phyloP scores from a whole-genome alignment of 2,113 vertebrate genomes.

The Taxidea taxus region DNA sequence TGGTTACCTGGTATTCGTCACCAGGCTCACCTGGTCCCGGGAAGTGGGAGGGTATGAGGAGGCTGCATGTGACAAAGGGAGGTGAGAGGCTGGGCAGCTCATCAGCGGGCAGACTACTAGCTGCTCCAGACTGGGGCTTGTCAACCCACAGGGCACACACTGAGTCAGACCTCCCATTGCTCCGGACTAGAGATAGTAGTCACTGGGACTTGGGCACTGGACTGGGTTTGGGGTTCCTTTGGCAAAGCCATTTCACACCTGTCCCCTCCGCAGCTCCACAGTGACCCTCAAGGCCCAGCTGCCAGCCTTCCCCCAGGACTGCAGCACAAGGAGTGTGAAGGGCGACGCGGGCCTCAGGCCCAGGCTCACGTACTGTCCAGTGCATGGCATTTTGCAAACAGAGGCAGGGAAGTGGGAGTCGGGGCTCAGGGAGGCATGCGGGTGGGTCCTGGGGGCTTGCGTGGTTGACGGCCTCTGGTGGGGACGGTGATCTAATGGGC shows the following conservation, averaged over 20 bases:
- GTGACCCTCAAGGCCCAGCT: neutral
- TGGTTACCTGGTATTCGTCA: neutral
- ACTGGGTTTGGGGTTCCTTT: neutral
- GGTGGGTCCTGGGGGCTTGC: neutral
- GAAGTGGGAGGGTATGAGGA: neutral
- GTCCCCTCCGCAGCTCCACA: fast-evolving
- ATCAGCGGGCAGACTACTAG: neutral
- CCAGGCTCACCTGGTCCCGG: neutral
- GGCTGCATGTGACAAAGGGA: neutral
- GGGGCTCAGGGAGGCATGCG: neutral
- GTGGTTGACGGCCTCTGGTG: neutral
- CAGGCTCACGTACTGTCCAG: neutral
- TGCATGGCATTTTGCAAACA: neutral
- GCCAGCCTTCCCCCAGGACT: neutral
- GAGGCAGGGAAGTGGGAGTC: no score
- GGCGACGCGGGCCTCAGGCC: neutral
- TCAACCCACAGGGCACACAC: neutral
- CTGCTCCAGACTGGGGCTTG: neutral
- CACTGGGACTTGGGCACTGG: neutral
- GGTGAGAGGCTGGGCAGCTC: neutral
- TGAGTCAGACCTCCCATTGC: neutral
- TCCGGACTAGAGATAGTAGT: neutral
- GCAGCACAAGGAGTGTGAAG: neutral
- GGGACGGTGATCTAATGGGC: neutral
- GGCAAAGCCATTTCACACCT: neutral